Evolutionary conservation across 2,888 invertebrate genomes (phyloP), one percentile per base, ranked within the genome.

Genomic region (Pristionchus entomophagus): DNA sequence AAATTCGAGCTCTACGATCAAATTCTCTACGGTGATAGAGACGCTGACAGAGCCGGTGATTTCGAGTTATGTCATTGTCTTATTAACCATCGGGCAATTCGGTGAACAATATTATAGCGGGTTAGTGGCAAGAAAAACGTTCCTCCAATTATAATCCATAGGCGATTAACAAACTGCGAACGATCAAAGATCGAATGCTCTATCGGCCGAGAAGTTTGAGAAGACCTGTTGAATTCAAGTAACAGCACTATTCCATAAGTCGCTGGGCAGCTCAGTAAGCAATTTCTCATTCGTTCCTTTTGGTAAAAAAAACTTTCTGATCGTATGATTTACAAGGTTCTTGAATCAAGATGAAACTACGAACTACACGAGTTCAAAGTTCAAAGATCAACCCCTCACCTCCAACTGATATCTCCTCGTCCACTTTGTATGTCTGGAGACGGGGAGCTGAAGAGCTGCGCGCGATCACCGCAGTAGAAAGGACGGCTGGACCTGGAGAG

Each of bases 361-460:
- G n/a, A 56, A 45, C 45, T 45, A 45, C 45, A 45, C 6, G 14
- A 14, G 45, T 38, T 26, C 45, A 51, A 14, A 53, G 84, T 41
- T 51, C 45, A 45, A 51, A 53, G 65, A 84, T 45, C 45, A 26
- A 73, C 80, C 51, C 38, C 4, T n/a, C 10, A 92, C 91, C 91
- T 78, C 86, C 87, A 19, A 92, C 91, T 12, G 88, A 86, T 69
- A 93, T 90, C 78, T 91, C 91, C 53, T 92, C 93, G 26, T 89
- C 90, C 32, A 91, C 89, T 81, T 89, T 91, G 88, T 90, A 93
- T 2, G 92, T 92, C 88, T 92, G 92, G 10, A 94, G 92, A 73
- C 94, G 89, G 6, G 94, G 94, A 49, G 94, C 94, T 86, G 93
- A 93, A 51, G 93, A 92, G 8, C 93, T 94, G 80, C 94, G 93